Conservation (phyloP, 2,797 vertebrate species). For the Ibycter americanus region DNA sequence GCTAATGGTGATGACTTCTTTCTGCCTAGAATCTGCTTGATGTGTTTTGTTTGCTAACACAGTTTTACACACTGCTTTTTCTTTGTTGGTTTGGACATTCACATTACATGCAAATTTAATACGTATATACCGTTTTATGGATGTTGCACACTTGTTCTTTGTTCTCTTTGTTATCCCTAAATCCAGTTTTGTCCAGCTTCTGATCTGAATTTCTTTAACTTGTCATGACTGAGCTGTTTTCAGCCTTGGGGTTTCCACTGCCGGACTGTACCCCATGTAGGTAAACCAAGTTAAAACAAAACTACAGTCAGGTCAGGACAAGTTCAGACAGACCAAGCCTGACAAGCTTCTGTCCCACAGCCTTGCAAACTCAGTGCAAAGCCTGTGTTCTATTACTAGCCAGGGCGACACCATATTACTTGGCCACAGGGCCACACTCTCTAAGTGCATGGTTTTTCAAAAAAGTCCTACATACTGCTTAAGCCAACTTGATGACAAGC, state of each 20-base stretch:
- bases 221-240: background rate
- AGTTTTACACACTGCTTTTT: background rate
- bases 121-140: background rate
- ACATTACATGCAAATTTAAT: background rate
- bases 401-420: background rate
- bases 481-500: background rate
- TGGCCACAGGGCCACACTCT: background rate
- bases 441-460: rapidly evolving
- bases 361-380: background rate
- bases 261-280: background rate
- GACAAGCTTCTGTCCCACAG: rapidly evolving
- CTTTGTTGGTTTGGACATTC: background rate
- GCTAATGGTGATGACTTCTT: background rate
- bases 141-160: background rate
- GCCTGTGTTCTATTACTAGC: background rate
- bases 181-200: background rate
- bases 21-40: background rate
- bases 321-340: background rate
- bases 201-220: background rate
- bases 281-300: background rate
- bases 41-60: background rate
- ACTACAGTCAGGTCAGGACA: background rate
- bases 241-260: background rate
- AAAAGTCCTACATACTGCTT: background rate
- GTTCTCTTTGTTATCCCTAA: background rate